These are phyloP conservation scores for Crambe crambe DNA, from an alignment of 37 sponge, comb jelly and placozoan genomes.

Conservation along the genomic window DNA sequence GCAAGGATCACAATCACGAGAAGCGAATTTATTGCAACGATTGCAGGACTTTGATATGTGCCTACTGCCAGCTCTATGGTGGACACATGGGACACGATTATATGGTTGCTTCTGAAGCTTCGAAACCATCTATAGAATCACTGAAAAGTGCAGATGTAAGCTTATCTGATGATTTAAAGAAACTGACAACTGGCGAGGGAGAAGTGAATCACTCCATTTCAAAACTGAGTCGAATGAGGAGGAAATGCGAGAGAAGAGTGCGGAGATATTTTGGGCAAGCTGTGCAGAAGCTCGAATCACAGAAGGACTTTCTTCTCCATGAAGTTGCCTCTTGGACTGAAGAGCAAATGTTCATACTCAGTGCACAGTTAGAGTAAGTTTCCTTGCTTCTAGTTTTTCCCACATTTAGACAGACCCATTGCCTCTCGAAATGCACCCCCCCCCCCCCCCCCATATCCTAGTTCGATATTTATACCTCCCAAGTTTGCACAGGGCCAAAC, in stretches of 20 bases:
- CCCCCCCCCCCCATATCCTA: background rate
- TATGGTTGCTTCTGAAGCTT: slow-evolving; percentile 30
- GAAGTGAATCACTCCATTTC: slow-evolving; percentile 14
- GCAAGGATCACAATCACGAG: slow-evolving; percentile 65
- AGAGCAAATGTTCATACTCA: slow-evolving; percentile 38
- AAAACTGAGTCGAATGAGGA: slow-evolving; percentile 14
- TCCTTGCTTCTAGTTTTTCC: background rate
- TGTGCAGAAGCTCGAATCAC: background rate
- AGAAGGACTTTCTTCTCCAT: slow-evolving; percentile 19
- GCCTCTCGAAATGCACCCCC: background rate
- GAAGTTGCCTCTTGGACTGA: slow-evolving; percentile 26
- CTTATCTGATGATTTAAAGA: slow-evolving; percentile 1
- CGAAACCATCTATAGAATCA: slow-evolving; percentile 27
- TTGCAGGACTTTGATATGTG: slow-evolving; percentile 51
- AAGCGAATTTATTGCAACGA: slow-evolving; percentile 62
- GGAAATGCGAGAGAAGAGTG: slow-evolving; percentile 31
- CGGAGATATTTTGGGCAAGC: slow-evolving; percentile 12
- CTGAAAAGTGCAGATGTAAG: slow-evolving; percentile 5
- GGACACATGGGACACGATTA: slow-evolving; percentile 62
- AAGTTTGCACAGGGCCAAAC: too few relatives aligned
- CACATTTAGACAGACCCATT: background rate
- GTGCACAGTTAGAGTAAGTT: slow-evolving; percentile 52
- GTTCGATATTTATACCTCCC: too few relatives aligned
- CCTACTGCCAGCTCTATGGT: slow-evolving; percentile 72
- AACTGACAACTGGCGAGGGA: slow-evolving; percentile 3